Evolutionary conservation across 37 sponge, comb jelly and placozoan genomes (phyloP), one percentile per base, ranked within the genome.

Genomic region (Amphimedon queenslandica): DNA sequence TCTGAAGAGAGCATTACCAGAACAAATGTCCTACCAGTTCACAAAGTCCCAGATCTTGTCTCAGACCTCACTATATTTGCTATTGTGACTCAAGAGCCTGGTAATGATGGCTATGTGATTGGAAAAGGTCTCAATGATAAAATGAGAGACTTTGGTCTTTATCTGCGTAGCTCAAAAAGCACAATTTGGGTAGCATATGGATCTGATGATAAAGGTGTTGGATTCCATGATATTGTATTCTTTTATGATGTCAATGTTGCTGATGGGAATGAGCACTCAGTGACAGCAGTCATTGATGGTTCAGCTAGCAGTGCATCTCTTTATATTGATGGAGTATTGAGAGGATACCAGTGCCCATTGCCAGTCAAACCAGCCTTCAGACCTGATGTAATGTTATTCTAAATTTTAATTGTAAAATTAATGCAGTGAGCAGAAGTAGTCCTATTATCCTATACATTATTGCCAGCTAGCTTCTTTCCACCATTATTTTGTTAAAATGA

Each of bases 61-160:
- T 77, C 87, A 4, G 87, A 91, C 55, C 32, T 91, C 40, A 86
- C 87, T 40, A 85, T 91, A 37, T 91, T 91, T 77, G 86, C 80
- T 37, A 38, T 77, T 28, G 87, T 91, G 10, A 60, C 72, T 37
- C 92, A 91, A 64, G 71, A 73, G 2, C 37, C 69, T 5, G 68
- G 63, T 0, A 91, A 91, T 70, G 87, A 91, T 64, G 92, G 87
- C 43, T 91, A 91, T 43, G 56, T 91, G 0, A 64, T 91, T 8
- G 92, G 86, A 0, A 91, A 91, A 61, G 92, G 87, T 27, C 28
- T 82, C 2, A 79, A 74, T 34, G 78, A 69, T 30, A 28, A 79
- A 2, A 77, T 79, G 34, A 42, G 92, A 60, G 92, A 91, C 60
- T 91, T 84, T 78, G 86, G 86, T 1, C 85, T 91, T 18, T 91